A percentile compares a stretch with the other conserved stretches of the same genome.
phyloP scores from a whole-genome alignment of 2,888 invertebrate species.

The Netelia virgata region DNA sequence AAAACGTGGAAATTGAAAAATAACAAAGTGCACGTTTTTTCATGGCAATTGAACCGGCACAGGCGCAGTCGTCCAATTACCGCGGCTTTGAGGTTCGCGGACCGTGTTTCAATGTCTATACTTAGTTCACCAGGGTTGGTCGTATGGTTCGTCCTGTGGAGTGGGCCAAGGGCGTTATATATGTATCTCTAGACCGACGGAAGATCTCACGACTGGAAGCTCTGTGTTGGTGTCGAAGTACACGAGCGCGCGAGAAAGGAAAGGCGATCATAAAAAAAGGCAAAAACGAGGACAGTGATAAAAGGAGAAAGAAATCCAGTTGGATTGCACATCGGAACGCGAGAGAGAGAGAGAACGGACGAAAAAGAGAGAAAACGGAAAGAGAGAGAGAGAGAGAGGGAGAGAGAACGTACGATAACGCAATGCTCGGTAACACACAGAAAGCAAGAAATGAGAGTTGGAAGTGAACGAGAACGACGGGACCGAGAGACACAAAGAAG shows the following conservation, averaged over 20 bases:
- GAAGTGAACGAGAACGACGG: slow-evolving; percentile 25
- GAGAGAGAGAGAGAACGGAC: not conserved
- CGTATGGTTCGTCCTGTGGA: not conserved
- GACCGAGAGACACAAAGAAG: slow-evolving; percentile 6
- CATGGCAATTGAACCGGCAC: slow-evolving; percentile 47
- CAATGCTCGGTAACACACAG: not conserved
- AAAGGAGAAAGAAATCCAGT: slow-evolving; percentile 18
- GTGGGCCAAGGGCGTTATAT: not conserved
- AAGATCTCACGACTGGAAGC: slow-evolving; percentile 5
- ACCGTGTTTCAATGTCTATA: slow-evolving; percentile 9
- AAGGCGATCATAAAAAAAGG: slow-evolving; percentile 7
- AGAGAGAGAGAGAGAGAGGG: not conserved
- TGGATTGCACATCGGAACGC: not conserved
- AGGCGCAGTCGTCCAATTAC: slow-evolving; percentile 66
- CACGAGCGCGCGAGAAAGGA: slow-evolving; percentile 1
- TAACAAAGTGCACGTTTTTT: slow-evolving; percentile 65
- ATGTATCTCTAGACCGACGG: not conserved
- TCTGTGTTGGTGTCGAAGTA: slow-evolving; percentile 21
- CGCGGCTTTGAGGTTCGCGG: slow-evolving; percentile 53
- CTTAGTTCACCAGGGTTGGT: not conserved
- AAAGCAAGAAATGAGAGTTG: not conserved
- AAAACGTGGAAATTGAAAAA: slow-evolving; percentile 69
- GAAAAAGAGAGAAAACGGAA: not conserved
- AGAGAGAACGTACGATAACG: slow-evolving; percentile 5
- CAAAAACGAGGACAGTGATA: slow-evolving; percentile 19